Conservation (phyloP, 2,797 vertebrate genomes). For the Myotis findleyi region DNA sequence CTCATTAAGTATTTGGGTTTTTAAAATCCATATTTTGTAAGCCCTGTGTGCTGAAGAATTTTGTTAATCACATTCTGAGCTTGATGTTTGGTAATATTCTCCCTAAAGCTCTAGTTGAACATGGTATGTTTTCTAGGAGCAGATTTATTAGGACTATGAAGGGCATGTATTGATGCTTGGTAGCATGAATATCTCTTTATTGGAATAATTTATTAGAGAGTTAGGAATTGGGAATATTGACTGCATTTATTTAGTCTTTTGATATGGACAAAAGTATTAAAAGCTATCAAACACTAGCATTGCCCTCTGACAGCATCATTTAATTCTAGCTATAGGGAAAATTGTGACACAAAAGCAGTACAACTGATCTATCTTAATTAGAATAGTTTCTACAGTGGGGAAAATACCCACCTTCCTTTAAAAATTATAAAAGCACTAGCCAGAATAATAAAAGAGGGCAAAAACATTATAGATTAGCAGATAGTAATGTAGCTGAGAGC, state of each 20-base stretch:
- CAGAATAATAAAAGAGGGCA: slow-evolving; percentile 52
- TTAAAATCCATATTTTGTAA: slow-evolving; percentile 71
- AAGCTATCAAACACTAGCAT: slow-evolving; percentile 80
- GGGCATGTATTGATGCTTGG: slow-evolving; percentile 71
- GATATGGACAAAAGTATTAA: slow-evolving; percentile 80
- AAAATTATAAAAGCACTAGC: slow-evolving; percentile 58
- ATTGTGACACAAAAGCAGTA: slow-evolving; percentile 73
- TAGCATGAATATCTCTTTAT: slow-evolving; percentile 78
- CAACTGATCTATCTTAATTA: slow-evolving; percentile 78
- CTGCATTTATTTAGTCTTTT: slow-evolving; percentile 83
- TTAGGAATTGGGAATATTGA: slow-evolving; percentile 80
- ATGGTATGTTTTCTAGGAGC: slow-evolving; percentile 72
- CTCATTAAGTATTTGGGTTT: slow-evolving; percentile 62
- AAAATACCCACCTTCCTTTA: slow-evolving; percentile 61
- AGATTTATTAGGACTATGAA: slow-evolving; percentile 74
- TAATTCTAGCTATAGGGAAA: slow-evolving; percentile 79
- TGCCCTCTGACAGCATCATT: slow-evolving; percentile 80
- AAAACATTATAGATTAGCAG: background rate
- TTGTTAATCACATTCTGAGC: slow-evolving; percentile 66
- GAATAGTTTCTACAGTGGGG: slow-evolving; percentile 56
- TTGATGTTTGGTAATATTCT: slow-evolving; percentile 70
- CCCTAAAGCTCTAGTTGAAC: slow-evolving; percentile 66
- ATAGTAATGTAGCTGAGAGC: background rate
- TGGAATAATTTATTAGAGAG: slow-evolving; percentile 80
- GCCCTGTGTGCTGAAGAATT: slow-evolving; percentile 58